A percentile compares a stretch with the other conserved stretches of the same genome.
These are phyloP conservation scores for Clinocottus analis DNA, from an alignment of 2,113 vertebrate species.

Conservation along the genomic window DNA sequence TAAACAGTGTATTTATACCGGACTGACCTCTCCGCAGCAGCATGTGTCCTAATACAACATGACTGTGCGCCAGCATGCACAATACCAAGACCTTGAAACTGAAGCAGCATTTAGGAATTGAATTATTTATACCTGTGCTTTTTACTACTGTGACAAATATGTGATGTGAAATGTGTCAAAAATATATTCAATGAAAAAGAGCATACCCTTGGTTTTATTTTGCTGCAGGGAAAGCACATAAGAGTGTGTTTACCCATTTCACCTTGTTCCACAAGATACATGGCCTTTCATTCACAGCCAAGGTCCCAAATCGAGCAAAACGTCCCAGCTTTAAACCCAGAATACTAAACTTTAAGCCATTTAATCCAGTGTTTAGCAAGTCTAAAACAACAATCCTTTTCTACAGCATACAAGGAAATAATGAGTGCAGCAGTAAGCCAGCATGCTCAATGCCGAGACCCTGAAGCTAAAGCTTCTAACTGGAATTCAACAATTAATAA, in stretches of 20 bases:
- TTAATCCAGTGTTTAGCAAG: background rate
- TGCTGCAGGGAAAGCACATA: background rate
- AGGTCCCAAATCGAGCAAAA: background rate
- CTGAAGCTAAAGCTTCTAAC: background rate
- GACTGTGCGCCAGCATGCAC: background rate
- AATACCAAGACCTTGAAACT: background rate
- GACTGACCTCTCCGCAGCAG: background rate
- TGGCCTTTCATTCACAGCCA: background rate
- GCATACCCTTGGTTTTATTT: background rate
- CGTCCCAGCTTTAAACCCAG: background rate
- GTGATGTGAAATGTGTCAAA: background rate
- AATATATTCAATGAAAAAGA: background rate
- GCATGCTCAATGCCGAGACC: background rate
- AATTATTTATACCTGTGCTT: background rate
- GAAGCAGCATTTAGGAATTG: background rate
- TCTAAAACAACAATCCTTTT: background rate
- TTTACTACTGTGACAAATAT: background rate
- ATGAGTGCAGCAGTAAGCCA: background rate
- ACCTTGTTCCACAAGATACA: background rate
- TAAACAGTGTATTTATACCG: background rate
- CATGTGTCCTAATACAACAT: background rate
- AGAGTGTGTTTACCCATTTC: background rate
- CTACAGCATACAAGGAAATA: background rate
- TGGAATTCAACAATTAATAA: background rate
- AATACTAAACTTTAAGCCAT: background rate